Evolutionary conservation across 2,113 vertebrate genomes (phyloP), one percentile per base, ranked within the genome.

Genomic region (Typhlomys cinereus): DNA sequence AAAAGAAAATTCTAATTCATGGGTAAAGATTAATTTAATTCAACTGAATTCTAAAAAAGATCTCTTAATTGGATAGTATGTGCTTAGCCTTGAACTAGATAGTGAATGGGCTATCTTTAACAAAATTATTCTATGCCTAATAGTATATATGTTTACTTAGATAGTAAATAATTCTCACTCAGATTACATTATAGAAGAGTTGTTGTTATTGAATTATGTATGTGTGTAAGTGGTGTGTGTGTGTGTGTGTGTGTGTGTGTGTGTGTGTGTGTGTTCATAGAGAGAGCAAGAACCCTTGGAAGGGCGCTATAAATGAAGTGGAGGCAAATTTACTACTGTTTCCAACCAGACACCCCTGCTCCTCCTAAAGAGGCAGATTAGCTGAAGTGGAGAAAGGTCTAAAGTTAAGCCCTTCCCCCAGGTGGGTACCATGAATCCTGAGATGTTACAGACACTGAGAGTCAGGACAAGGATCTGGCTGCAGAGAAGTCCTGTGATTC

Each of bases 1-100:
- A 81, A 83, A 85, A 95, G 34, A 21, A 86, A 84, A 41, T 92
- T 91, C 39, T 76, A 46, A 73, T 20, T 91, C 71, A 78, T 17
- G 39, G 10, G 75, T 69, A 88, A 95, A 90, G 89, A 91, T 71
- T 90, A 90, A 93, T 87, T 62, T 92, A 90, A 92, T 92, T 90
- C 85, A 70, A 67, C 62, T 85, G 89, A 92, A 93, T 81, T 87
- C 34, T n/a, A 78, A 74, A 93, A 80, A 80, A 7, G 23, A 83
- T 79, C 75, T 80, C 83, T 79, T 92, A 90, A 46, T 90, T 88
- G 54, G 89, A 76, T 82, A 79, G 25, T 61, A 13, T 83, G 31
- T 66, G 36, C 34, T 89, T 87, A 94, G 44, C 34, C 46, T 61
- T 87, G 14, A 27, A 41, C 14, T 81, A 62, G 73, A 69, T 31